phyloP scores from a whole-genome alignment of 2,888 invertebrate genomes.

The Cheilosia pagana region DNA sequence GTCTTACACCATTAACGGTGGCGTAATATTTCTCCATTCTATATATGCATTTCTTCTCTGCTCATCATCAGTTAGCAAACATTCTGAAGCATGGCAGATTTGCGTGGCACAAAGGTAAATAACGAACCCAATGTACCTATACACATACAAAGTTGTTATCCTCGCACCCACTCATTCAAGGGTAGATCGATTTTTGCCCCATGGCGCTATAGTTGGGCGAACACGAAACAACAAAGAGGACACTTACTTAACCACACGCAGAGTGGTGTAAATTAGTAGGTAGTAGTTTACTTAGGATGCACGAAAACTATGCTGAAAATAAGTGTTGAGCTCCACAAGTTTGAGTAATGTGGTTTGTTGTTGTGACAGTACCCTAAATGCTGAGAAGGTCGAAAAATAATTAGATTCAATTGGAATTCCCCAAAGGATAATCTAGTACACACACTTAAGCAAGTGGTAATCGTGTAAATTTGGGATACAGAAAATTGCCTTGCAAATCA shows the following conservation, averaged over 20 bases:
- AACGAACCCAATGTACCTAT: conserved; percentile 33
- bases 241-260: conserved; percentile 66
- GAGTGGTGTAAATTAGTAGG: conserved; percentile 64
- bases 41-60: conserved; percentile 50
- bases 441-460: not conserved
- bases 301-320: conserved; percentile 43
- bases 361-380: conserved; percentile 10
- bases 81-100: conserved; percentile 55
- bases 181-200: conserved; percentile 66
- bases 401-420: not conserved
- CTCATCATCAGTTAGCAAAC: conserved; percentile 51
- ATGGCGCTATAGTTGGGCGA: conserved; percentile 36
- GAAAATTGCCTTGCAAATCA: not conserved
- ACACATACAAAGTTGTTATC: conserved; percentile 17
- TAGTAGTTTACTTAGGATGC: conserved; percentile 53
- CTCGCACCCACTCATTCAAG: conserved; percentile 43
- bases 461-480: no score
- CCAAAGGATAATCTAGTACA: not conserved
- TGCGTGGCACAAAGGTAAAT: conserved; percentile 66
- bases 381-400: conserved; percentile 22
- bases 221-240: conserved; percentile 57
- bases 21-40: conserved; percentile 23
- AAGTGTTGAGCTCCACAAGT: conserved; percentile 31
- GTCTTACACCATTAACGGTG: conserved; percentile 14
- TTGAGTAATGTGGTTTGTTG: conserved; percentile 1